Evolutionary conservation across 92 coral and sea anemone species (phyloP), one percentile per base, ranked within the genome.

Genomic region (Palythoa grandis): DNA sequence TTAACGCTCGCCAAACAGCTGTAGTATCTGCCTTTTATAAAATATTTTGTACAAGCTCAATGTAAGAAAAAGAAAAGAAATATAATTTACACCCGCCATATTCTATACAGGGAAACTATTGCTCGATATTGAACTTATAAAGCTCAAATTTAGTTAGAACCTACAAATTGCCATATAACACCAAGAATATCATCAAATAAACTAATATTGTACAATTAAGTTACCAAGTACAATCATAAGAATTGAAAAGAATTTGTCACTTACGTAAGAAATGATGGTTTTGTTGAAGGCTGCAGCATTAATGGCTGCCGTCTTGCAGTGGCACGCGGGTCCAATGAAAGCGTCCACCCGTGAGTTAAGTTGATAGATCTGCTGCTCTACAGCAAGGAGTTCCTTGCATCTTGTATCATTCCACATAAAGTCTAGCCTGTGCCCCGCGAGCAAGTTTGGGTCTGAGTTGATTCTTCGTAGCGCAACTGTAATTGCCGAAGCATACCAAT

Each of bases 271-370:
- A 52, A 93, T 91, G 86, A 93, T 89, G 22, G 94, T 88, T 52
- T 91, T 91, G 91, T 93, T 89, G 74, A 91, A 91, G 2, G 96
- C 96, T 9, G 92, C 94, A 3, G 96, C 96, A 70, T 88, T 91
- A 53, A 88, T 87, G 50, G 92, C 92, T n/a, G 92, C 90, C 79
- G 89, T 87, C 37, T 79, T 88, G 58, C 96, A 93, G 37, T 88
- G 83, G 19, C 92, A 86, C 3, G 87, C 91, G 0, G 96, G 96
- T 0, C 96, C 96, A 24, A 93, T 82, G 74, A 91, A 93, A 10
- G 87, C 96, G 39, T 92, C 92, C 3, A 93, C 86, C 23, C 89
- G 90, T 4, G 74, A 66, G 57, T 93, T 87, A 11, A 88, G 50
- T 83, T 91, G 93, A 77, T 86, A 74, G 10, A 89, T 79, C 52